phyloP scores from a whole-genome alignment of 2,888 invertebrate species.

The Pachymerium ferrugineum region DNA sequence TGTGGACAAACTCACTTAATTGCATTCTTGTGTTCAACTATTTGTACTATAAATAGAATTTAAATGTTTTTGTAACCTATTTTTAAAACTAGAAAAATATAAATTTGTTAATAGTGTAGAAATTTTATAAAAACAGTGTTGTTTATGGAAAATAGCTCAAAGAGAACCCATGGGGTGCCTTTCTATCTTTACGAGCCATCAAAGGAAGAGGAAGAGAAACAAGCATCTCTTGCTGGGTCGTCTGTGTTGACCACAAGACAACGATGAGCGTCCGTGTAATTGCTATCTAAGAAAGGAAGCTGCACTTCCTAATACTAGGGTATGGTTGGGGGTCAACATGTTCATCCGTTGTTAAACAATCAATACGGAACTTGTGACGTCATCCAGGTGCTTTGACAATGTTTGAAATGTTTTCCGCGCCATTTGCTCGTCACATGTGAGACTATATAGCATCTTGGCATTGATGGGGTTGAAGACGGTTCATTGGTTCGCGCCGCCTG shows the following conservation, averaged over 20 bases:
- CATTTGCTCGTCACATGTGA: background rate
- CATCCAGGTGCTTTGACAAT: background rate
- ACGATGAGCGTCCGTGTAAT: conserved; percentile 1
- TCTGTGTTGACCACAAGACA: conserved; percentile 10
- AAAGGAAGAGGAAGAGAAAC: conserved; percentile 24
- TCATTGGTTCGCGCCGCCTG: conserved; percentile 11
- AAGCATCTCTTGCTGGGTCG: conserved; percentile 14
- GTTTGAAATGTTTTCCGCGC: background rate
- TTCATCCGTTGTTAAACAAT: conserved; percentile 1
- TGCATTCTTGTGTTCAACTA: conserved; percentile 20
- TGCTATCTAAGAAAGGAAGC: background rate
- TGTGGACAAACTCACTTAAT: conserved; percentile 25
- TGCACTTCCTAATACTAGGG: background rate
- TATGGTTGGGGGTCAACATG: background rate
- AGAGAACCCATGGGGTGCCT: background rate
- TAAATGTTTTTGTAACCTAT: too few species aligned
- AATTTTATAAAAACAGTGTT: background rate
- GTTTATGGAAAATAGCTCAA: background rate
- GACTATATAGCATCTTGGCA: background rate
- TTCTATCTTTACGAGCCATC: conserved; percentile 11
- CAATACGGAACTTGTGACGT: background rate
- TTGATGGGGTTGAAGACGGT: background rate
- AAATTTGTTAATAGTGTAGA: background rate
- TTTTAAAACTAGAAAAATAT: too few species aligned
- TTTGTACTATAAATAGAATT: too few species aligned